These are phyloP conservation scores for Ondatra zibethicus DNA, from an alignment of 2,113 vertebrate species.

Conservation along the genomic window DNA sequence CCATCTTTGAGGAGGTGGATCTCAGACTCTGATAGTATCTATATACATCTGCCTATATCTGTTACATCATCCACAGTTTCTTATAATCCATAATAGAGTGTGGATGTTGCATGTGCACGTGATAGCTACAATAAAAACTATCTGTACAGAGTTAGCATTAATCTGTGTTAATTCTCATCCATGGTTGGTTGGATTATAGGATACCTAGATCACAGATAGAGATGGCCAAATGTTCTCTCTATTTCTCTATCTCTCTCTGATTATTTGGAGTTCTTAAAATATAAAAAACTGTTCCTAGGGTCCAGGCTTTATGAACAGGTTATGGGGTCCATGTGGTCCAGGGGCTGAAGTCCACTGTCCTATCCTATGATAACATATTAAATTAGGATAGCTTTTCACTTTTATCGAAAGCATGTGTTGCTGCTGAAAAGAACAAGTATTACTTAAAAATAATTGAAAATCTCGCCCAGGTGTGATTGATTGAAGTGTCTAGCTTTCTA, in stretches of 20 bases:
- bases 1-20: neutral
- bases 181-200: neutral
- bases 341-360: neutral
- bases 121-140: neutral
- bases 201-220: neutral
- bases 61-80: neutral
- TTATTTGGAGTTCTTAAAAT: neutral
- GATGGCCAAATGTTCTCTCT: neutral
- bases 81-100: neutral
- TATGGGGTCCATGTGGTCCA: fast-evolving
- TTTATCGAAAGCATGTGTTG: neutral
- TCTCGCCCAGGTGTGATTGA: constrained; percentile 46
- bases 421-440: constrained; percentile 47
- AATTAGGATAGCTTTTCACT: neutral
- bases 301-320: neutral
- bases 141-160: neutral
- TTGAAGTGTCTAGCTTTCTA: constrained; percentile 52
- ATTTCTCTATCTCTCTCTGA: neutral
- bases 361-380: constrained; percentile 2
- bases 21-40: neutral
- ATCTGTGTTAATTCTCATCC: neutral
- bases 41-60: neutral
- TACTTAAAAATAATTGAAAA: constrained; percentile 57
- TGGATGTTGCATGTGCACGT: neutral
- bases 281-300: neutral